Conservation (phyloP, 1,140 invertebrate species). For the Pseudachorutes palmiensis region DNA sequence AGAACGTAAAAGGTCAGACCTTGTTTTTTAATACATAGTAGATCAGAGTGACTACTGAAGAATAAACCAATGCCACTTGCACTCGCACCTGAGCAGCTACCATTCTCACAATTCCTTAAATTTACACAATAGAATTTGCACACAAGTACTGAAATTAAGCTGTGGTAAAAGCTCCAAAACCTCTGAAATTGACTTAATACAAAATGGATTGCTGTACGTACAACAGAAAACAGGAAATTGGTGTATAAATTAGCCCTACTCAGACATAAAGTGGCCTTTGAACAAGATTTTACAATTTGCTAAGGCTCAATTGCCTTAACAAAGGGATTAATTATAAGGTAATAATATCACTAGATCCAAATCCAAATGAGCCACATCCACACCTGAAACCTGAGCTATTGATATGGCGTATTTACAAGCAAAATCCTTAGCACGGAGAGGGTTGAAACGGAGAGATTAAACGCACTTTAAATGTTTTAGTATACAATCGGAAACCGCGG, state of each 20-base stretch:
- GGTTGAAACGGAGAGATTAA: too few relatives aligned
- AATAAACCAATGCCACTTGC: neutral
- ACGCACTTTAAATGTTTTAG: too few relatives aligned
- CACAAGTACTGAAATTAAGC: neutral
- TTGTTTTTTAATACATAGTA: constrained; percentile 1
- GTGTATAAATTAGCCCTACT: neutral
- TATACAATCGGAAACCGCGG: neutral
- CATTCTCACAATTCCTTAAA: neutral
- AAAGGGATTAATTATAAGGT: neutral
- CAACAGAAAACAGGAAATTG: too few relatives aligned
- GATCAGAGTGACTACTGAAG: neutral
- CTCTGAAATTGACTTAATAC: neutral
- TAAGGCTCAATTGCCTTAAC: neutral
- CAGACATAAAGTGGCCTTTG: neutral
- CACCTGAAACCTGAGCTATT: neutral
- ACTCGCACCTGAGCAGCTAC: neutral
- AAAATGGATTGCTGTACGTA: neutral
- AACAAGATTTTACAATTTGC: neutral
- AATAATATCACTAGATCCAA: neutral
- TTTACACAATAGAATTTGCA: neutral
- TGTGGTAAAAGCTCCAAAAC: neutral
- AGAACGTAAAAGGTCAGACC: neutral
- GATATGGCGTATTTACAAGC: neutral
- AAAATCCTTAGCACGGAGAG: neutral
- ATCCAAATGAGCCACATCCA: neutral